Evolutionary conservation across 2,797 vertebrate species (phyloP), one percentile per base, ranked within the genome.

Genomic region (Limosa lapponica): DNA sequence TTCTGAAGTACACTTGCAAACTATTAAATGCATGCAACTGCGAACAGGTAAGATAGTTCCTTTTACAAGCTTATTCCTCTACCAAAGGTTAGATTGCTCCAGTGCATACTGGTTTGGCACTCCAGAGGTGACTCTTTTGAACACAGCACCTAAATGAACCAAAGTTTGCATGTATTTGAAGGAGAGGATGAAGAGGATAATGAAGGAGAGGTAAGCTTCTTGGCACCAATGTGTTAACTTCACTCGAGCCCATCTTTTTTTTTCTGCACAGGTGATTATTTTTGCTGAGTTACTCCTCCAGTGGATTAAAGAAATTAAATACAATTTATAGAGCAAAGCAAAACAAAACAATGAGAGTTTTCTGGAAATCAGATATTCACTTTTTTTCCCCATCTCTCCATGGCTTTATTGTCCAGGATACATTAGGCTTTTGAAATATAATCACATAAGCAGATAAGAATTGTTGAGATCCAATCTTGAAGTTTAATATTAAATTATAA

Each of bases 401-500:
- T 7, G 10, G 36, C 16, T 72, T 84, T 88, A 22, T n/a, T 72
- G 24, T 51, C 22, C 14, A 81, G 48, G 44, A 57, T 51, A 32
- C n/a, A 72, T 5, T 7, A 75, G 11, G 10, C 10, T 92, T 87
- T 39, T 66, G 43, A 93, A 87, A 90, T 27, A 36, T 13, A 81
- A 82, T 65, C 36, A 58, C 41, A 49, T 16, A 78, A 95, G 80
- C 57, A 87, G 24, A 11, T 27, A 83, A 44, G 49, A 52, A 86
- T 24, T 61, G 34, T 36, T 41, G 30, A 90, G 48, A 37, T 66
- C 61, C 24, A 36, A 52, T 91, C 69, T 48, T 17, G 83, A 94
- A 90, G 43, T 66, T 95, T 78, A 89, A 62, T 87, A 87, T 61
- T 84, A 95, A 92, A 82, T 90, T 73, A 72, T 46, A 93, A 94